Percentiles rank a stretch among this genome's conserved stretches.
These are phyloP conservation scores for Neotragus moschatus DNA, from an alignment of 2,113 vertebrate species.

Conservation along the genomic window DNA sequence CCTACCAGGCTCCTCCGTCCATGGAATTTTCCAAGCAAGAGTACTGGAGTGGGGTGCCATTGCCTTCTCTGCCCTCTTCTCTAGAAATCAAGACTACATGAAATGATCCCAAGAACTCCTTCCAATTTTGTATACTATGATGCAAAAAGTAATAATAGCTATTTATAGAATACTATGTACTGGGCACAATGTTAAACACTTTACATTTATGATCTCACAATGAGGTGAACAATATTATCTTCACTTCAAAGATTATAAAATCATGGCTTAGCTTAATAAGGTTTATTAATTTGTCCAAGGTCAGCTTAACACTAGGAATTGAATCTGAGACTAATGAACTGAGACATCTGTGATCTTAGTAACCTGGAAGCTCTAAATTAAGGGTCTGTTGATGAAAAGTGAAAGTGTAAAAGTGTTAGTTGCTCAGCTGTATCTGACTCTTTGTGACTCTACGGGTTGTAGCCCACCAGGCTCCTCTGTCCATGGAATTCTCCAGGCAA, in stretches of 20 bases:
- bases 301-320: background rate
- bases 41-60: background rate
- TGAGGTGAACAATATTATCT: background rate
- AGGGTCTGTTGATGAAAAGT: background rate
- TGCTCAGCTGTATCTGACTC: background rate
- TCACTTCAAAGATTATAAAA: background rate
- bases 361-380: background rate
- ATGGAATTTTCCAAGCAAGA: background rate
- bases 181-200: background rate
- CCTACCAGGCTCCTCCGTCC: background rate
- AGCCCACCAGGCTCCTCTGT: background rate
- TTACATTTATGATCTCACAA: background rate
- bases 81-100: background rate
- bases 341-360: background rate
- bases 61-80: background rate
- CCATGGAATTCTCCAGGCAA: background rate
- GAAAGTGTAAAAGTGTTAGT: background rate
- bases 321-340: background rate
- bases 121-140: background rate
- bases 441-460: background rate
- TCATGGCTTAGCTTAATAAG: background rate
- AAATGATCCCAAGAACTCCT: background rate
- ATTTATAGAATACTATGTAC: background rate
- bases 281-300: background rate
- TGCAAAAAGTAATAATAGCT: background rate